Evolutionary conservation across 2,797 vertebrate genomes (phyloP).

Genomic region (Lepus townsendii): DNA sequence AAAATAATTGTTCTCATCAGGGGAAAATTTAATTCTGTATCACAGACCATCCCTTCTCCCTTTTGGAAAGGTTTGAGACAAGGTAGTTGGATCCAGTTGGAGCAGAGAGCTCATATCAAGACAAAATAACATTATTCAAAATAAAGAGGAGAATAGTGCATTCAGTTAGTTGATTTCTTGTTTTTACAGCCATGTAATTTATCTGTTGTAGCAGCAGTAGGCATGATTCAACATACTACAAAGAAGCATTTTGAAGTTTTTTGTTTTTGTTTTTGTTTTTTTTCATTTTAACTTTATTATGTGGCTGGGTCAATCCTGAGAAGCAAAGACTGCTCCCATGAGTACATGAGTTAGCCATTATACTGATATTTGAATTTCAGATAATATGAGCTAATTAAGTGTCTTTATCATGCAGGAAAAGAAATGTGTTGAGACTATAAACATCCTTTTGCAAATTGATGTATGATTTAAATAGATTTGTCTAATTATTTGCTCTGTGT

Average conservation of each 20-base stretch:
- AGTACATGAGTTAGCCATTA: constrained; percentile 31
- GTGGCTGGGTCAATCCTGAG: neutral
- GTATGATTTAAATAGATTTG: neutral
- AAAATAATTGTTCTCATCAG: neutral
- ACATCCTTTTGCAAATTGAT: neutral
- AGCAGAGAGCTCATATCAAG: neutral
- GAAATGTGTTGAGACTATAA: neutral
- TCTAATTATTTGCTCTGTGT: neutral
- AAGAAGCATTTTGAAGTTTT: neutral
- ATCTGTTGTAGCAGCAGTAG: neutral
- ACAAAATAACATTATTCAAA: neutral
- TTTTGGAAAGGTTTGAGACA: neutral
- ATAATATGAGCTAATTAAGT: neutral
- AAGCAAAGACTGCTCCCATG: constrained; percentile 38
- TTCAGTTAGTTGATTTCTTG: neutral
- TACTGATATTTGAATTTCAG: constrained; percentile 11
- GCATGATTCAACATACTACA: neutral
- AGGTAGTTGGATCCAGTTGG: neutral
- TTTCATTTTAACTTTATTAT: constrained; percentile 17
- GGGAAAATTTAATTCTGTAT: neutral
- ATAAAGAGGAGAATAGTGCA: neutral
- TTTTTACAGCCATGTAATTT: neutral
- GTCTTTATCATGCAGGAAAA: neutral
- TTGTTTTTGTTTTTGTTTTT: neutral
- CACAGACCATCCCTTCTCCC: neutral